phyloP scores from a whole-genome alignment of 2,888 invertebrate genomes.

The Agrochola circellaris region DNA sequence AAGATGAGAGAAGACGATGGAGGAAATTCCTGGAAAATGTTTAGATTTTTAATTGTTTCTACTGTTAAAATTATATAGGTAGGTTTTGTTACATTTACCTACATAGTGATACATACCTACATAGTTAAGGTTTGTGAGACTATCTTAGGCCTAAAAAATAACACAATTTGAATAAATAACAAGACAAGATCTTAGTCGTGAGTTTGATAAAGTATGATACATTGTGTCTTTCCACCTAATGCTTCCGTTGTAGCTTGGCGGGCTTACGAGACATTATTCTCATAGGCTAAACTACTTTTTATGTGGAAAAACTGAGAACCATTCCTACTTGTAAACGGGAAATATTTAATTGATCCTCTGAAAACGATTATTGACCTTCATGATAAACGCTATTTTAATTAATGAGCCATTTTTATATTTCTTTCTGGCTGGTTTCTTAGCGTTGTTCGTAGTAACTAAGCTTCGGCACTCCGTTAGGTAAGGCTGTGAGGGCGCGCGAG shows the following conservation, averaged over 20 bases:
- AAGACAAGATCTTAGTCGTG: slow-evolving; percentile 1
- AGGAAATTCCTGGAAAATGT: too few relatives aligned
- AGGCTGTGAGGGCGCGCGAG: too few relatives aligned
- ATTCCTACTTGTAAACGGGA: background rate
- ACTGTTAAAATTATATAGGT: background rate
- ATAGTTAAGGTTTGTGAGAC: too few relatives aligned
- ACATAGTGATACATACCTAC: too few relatives aligned
- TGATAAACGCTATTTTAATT: background rate
- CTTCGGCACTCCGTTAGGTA: background rate
- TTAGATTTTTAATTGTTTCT: background rate
- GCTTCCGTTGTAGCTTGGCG: background rate
- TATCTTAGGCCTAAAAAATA: background rate
- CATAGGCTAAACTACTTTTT: background rate
- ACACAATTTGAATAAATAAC: slow-evolving; percentile 3
- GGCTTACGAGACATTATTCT: background rate
- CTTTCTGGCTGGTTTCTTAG: background rate
- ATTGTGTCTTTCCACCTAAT: slow-evolving; percentile 2
- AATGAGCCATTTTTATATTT: background rate
- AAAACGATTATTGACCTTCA: too few relatives aligned
- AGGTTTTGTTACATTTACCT: background rate
- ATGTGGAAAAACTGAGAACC: background rate
- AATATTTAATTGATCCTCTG: too few relatives aligned
- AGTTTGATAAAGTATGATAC: slow-evolving; percentile 6
- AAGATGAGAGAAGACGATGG: background rate
- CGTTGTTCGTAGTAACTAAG: background rate